Evolutionary conservation across 2,797 vertebrate species (phyloP), one percentile per base, ranked within the genome.

Genomic region (Sarcoramphus papa): DNA sequence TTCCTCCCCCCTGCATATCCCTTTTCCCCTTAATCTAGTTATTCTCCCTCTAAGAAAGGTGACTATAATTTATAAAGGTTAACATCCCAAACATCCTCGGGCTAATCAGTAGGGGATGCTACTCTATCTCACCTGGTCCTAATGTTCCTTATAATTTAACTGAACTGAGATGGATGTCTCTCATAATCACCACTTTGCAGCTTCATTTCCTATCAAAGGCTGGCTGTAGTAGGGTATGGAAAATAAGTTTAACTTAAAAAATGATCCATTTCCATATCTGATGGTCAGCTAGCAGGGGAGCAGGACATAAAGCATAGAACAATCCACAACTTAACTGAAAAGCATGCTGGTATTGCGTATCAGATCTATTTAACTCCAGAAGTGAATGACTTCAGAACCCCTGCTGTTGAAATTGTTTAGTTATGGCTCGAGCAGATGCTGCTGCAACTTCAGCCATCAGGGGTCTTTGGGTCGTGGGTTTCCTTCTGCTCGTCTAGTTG

Each of bases 131-230:
- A 94, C 78, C 90, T 96, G 93, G 33, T 74, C 83, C 83, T 69
- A 73, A 94, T 84, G 88, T 20, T 78, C 81, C 62, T 83, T 92
- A 51, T 78, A 85, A 95, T 92, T 89, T 65, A 87, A 85, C 70
- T 85, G 48, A 86, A 88, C 81, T 54, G 83, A 95, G 88, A 97
- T 94, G 60, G 84, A 97, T 96, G 79, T 63, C 79, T 88, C 90
- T 91, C 75, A 91, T 87, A 95, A 96, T 91, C 67, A 86, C 60
- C 51, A 95, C 69, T 95, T 85, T 65, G 37, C 63, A 81, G 74
- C 65, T 95, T 84, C 92, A 97, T 93, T 96, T 95, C 89, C 86
- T 95, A 90, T 50, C 80, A 88, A 90, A 94, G 62, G 47, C 51
- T 10, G 2, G 57, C 37, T 73, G 56, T 73, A 81, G 62, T 7